These are phyloP conservation scores for Colinus virginianus DNA, from an alignment of 2,113 vertebrate genomes.

Conservation along the genomic window DNA sequence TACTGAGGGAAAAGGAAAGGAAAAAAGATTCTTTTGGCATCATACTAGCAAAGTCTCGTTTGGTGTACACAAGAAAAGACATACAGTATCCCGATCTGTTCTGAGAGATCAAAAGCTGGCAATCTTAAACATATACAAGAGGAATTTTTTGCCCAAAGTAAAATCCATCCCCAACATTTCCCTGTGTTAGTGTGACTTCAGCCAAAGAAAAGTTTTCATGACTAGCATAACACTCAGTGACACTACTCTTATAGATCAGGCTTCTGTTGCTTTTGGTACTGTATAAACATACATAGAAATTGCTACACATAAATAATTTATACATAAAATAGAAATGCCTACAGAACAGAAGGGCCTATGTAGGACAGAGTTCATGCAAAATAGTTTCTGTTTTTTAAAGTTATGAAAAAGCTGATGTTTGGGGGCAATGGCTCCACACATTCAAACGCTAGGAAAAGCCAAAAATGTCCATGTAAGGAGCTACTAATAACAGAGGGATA, in stretches of 20 bases:
- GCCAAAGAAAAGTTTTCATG: constrained; percentile 31
- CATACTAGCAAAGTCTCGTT: background rate
- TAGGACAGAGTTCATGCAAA: constrained; percentile 13
- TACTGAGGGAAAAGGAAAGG: background rate
- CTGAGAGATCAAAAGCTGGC: background rate
- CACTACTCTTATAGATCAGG: background rate
- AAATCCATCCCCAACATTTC: background rate
- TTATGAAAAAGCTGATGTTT: background rate
- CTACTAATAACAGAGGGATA: background rate
- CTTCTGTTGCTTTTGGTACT: constrained; percentile 24
- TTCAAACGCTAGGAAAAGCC: background rate
- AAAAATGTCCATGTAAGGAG: background rate
- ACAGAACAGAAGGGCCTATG: background rate
- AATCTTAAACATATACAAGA: background rate
- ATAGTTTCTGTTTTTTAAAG: background rate
- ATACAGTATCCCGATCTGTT: background rate
- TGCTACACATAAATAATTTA: constrained; percentile 35
- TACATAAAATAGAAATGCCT: background rate
- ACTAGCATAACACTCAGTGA: background rate
- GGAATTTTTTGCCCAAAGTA: background rate
- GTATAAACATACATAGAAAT: constrained; percentile 25
- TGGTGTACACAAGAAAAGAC: background rate
- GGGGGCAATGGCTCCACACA: background rate
- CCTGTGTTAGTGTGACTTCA: background rate
- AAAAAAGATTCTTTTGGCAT: background rate